These are phyloP conservation scores for Tryphoninae sp. DNA, from an alignment of 2,888 invertebrate genomes.

Conservation along the genomic window DNA sequence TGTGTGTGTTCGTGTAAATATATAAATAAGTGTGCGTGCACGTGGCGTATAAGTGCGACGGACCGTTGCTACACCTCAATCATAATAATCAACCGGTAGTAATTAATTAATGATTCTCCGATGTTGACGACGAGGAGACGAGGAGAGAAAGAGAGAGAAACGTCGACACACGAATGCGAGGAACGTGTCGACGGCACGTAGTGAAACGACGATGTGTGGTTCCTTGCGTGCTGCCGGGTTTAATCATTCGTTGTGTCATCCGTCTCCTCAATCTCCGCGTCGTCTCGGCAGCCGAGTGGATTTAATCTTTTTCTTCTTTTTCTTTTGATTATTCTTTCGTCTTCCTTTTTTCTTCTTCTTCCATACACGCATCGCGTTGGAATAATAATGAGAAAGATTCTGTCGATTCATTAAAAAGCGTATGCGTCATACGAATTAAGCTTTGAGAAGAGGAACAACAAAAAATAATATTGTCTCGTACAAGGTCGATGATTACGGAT, in stretches of 20 bases:
- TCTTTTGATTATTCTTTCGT: constrained; percentile 7
- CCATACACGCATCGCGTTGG: constrained; percentile 29
- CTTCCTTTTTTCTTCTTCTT: constrained; percentile 15
- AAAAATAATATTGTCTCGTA: neutral
- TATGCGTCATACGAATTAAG: constrained; percentile 16
- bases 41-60: neutral
- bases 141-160: neutral
- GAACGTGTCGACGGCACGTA: constrained; percentile 64
- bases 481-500: neutral
- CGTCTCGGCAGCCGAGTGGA: constrained; percentile 14
- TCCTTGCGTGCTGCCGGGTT: constrained; percentile 43
- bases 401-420: constrained; percentile 50
- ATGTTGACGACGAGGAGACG: constrained; percentile 33
- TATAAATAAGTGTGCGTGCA: neutral
- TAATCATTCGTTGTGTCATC: constrained; percentile 61
- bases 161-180: constrained; percentile 39
- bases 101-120: constrained; percentile 66
- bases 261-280: constrained; percentile 44
- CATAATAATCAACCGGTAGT: constrained; percentile 61
- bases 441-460: neutral
- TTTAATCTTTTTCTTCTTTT: constrained; percentile 24
- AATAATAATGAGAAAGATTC: constrained; percentile 56
- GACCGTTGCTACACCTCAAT: constrained; percentile 39
- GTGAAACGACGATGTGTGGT: constrained; percentile 56
- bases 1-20: neutral